Evolutionary conservation across 2,797 vertebrate genomes (phyloP).

Genomic region (Ctenopoma multispine): DNA sequence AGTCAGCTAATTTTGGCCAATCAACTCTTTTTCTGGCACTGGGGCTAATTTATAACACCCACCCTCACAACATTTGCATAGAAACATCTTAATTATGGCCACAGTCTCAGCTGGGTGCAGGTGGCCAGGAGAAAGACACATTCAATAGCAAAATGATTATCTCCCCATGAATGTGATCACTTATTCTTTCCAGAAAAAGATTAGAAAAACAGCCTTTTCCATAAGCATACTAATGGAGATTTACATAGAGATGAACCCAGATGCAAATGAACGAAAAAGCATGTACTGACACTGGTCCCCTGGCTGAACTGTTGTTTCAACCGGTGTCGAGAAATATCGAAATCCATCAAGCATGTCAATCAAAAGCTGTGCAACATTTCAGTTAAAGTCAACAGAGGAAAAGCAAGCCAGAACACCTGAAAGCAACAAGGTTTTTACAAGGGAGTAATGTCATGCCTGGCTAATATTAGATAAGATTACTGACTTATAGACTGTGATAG

Average conservation of each 20-base stretch:
- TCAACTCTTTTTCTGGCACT: constrained; percentile 30
- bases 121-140: constrained; percentile 39
- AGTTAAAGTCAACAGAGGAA: constrained; percentile 25
- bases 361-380: constrained; percentile 51
- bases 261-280: constrained; percentile 71
- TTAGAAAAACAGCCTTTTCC: constrained; percentile 53
- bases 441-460: constrained; percentile 41
- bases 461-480: background rate
- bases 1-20: constrained; percentile 39
- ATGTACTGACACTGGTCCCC: constrained; percentile 58
- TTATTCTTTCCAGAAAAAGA: constrained; percentile 53
- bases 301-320: constrained; percentile 52
- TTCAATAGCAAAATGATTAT: constrained; percentile 64
- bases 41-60: constrained; percentile 45
- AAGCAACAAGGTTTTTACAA: constrained; percentile 33
- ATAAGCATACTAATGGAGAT: constrained; percentile 75
- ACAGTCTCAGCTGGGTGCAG: constrained; percentile 38
- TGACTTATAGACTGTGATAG: background rate
- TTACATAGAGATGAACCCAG: constrained; percentile 78
- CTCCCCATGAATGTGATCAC: constrained; percentile 48
- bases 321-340: constrained; percentile 61
- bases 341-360: constrained; percentile 68
- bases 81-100: constrained; percentile 64
- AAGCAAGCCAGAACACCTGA: constrained; percentile 34
- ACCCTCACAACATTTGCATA: constrained; percentile 60